phyloP scores from a whole-genome alignment of 2,113 vertebrate species.

The Nothoprocta perdicaria region DNA sequence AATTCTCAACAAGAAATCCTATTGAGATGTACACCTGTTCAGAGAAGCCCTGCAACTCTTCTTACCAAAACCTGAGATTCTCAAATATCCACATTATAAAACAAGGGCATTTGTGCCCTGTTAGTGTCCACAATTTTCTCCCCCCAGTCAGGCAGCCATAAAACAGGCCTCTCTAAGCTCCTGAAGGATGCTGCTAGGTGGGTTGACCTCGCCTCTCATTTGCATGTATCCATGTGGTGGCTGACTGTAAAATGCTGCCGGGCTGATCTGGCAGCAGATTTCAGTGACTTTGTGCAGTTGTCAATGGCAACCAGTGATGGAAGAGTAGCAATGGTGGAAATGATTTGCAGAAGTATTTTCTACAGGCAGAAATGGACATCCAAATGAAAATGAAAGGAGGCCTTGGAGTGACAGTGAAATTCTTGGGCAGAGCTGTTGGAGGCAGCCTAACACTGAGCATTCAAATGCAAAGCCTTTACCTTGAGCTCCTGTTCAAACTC shows the following conservation, averaged over 20 bases:
- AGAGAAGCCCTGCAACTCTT: background rate
- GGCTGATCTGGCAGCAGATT: rapidly evolving
- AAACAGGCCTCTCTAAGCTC: background rate
- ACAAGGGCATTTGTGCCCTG: rapidly evolving
- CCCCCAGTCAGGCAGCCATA: background rate
- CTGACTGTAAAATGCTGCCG: background rate
- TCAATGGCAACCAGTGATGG: background rate
- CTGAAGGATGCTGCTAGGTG: background rate
- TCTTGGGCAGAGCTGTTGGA: rapidly evolving
- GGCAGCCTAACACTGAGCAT: background rate
- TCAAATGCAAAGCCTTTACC: rapidly evolving
- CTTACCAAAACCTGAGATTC: background rate
- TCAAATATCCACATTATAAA: background rate
- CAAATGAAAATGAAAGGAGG: background rate
- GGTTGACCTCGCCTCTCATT: background rate
- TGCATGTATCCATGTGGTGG: background rate
- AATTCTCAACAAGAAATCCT: background rate
- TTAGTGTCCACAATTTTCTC: background rate
- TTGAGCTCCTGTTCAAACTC: background rate
- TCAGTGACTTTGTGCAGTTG: background rate
- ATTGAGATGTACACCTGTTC: rapidly evolving
- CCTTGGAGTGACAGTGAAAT: rapidly evolving
- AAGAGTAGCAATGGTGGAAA: background rate
- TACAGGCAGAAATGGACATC: background rate
- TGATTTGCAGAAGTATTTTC: background rate